Conservation (phyloP, 2,113 vertebrate species). For the Thamnophis sirtalis region DNA sequence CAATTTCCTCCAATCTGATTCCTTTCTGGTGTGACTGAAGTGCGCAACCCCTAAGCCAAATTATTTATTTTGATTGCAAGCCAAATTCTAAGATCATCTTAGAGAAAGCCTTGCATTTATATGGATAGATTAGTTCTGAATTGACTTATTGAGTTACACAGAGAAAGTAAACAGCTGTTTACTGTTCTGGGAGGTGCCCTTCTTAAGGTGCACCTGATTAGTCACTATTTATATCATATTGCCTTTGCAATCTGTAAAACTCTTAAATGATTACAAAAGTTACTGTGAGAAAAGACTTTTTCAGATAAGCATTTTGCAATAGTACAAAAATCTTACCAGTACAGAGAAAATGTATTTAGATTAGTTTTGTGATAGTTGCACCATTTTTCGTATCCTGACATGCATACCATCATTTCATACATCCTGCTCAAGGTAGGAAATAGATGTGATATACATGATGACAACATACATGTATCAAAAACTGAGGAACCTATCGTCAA, state of each 20-base stretch:
- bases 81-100: background rate
- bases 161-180: background rate
- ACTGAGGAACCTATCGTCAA: background rate
- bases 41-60: background rate
- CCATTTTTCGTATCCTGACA: background rate
- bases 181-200: too few species aligned
- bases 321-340: background rate
- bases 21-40: background rate
- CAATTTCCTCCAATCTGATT: background rate
- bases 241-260: background rate
- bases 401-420: background rate
- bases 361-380: background rate
- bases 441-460: too few species aligned
- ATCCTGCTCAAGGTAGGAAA: background rate
- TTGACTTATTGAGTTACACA: background rate
- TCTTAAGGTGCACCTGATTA: background rate
- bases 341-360: background rate
- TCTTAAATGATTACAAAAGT: background rate
- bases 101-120: background rate
- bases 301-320: background rate
- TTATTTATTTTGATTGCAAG: too few species aligned
- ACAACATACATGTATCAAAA: background rate
- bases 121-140: background rate
- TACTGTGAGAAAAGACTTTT: background rate
- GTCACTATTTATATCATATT: background rate